Evolutionary conservation across 2,888 invertebrate species (phyloP), one percentile per base, ranked within the genome.

Genomic region (Eretmocerus hayati): DNA sequence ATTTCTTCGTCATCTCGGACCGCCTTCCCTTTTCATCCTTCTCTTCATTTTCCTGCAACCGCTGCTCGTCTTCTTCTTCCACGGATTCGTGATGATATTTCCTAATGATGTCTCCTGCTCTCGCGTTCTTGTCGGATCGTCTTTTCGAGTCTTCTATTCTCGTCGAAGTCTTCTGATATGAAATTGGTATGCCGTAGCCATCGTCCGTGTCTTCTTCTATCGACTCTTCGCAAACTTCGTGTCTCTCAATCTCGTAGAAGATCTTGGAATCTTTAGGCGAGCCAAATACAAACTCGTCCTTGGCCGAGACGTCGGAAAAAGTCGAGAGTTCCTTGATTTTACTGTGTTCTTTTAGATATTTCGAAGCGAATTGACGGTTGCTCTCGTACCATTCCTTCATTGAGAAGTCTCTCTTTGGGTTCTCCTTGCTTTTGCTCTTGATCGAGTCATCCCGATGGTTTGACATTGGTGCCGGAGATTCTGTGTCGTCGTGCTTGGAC

Each of bases 301-400:
- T 49, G 36, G 52, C 50, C 1, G 47, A 48, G 9, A 45, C 48
- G 36, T 48, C 47, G n/a, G 52, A 42, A 33, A 9, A n/a, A 15
- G 49, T 52, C 18, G 48, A 46, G 2, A 51, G 31, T 30, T 58
- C 54, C n/a, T 41, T 55, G 31, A 46, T 22, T 31, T 56, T 62
- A 40, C 59, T 57, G 48, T 62, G 60, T 35, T 67, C 63, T 3
- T 56, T 58, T 5, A 61, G 57, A 44, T 62, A 61, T 15, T 59
- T 63, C 9, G 47, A 49, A 18, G 59, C 60, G 47, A 65, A 64
- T 18, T 57, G 46, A 5, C 57, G 50, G 35, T 62, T 65, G 40
- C 53, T 62, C 54, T 65, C 64, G 58, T 61, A 60, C 65, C 62
- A 63, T 42, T 58, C 56, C 35, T 58, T 65, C 42, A 57, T 40